These are phyloP conservation scores for Hydrozoanthus gracilis DNA, from an alignment of 92 coral and sea anemone genomes.

Conservation along the genomic window DNA sequence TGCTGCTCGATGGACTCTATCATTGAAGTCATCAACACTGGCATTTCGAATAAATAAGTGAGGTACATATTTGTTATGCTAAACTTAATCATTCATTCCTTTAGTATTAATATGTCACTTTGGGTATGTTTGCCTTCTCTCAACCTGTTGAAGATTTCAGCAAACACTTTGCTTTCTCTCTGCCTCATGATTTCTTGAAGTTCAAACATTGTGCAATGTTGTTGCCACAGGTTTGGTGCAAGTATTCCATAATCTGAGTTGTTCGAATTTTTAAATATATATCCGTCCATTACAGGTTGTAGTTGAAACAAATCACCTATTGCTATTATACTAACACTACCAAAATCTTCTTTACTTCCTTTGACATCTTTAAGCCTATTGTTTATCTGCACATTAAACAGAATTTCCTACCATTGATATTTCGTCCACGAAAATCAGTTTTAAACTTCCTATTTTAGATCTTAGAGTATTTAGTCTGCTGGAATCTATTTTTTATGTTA, in stretches of 20 bases:
- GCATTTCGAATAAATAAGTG: conserved; percentile 69
- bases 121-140: neutral
- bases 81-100: conserved; percentile 47
- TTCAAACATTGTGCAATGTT: too few species aligned
- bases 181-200: neutral
- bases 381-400: neutral
- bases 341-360: neutral
- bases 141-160: neutral
- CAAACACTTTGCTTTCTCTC: conserved; percentile 34
- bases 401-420: neutral
- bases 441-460: neutral
- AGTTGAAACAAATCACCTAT: neutral
- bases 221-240: neutral
- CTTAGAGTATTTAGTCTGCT: too few species aligned
- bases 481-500: too few species aligned
- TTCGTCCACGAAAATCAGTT: conserved; percentile 10
- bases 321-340: neutral
- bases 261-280: neutral
- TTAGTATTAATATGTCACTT: conserved; percentile 54
- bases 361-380: too few species aligned
- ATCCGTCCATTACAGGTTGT: neutral
- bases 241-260: neutral
- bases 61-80: conserved; percentile 57
- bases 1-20: conserved; percentile 62
- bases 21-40: conserved; percentile 67